phyloP scores from a whole-genome alignment of 2,113 vertebrate genomes.

The Dromaius novaehollandiae region DNA sequence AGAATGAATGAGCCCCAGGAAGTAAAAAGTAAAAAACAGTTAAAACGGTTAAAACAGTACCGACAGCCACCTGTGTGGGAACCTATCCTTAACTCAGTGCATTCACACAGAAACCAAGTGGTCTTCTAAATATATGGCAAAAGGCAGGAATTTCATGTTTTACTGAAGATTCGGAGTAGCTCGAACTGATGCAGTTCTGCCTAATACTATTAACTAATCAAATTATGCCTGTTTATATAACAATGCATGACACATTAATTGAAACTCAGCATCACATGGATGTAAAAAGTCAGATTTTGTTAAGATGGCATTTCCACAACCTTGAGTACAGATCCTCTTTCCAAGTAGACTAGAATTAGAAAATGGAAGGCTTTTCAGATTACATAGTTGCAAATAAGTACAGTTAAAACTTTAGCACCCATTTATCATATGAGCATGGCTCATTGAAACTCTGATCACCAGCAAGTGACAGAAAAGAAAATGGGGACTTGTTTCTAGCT shows the following conservation, averaged over 20 bases:
- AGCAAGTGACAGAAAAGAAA: constrained; percentile 27
- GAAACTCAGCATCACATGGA: neutral
- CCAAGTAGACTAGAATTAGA: neutral
- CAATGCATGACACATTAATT: neutral
- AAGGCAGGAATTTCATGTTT: neutral
- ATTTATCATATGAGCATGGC: neutral
- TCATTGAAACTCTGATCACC: neutral
- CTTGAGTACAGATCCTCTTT: neutral
- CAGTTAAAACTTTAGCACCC: neutral
- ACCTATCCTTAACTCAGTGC: neutral
- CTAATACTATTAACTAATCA: neutral
- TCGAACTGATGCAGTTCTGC: neutral
- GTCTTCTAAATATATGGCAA: neutral
- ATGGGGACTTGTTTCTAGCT: constrained; percentile 15
- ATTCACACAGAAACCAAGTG: neutral
- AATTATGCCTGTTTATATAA: neutral
- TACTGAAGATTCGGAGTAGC: neutral
- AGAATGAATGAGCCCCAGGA: neutral
- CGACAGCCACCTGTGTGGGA: neutral
- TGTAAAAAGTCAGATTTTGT: neutral
- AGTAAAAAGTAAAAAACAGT: neutral
- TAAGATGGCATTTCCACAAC: neutral
- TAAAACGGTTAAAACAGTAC: neutral
- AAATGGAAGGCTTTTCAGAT: neutral
- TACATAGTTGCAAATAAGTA: neutral